phyloP scores from a whole-genome alignment of 2,113 vertebrate genomes.

The Axis porcinus region DNA sequence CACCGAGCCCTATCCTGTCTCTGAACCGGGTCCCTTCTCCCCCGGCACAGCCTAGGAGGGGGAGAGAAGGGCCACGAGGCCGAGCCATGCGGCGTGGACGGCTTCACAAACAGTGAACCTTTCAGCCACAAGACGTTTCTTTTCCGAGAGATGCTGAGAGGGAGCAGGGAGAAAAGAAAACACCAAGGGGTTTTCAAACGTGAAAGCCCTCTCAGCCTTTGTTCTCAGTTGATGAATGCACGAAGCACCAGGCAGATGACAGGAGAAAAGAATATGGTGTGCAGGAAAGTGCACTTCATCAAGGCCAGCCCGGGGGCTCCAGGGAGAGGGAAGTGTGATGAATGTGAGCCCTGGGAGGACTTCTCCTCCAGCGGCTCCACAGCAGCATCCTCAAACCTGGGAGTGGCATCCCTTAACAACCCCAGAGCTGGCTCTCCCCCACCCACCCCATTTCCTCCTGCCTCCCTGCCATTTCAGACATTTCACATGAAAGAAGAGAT shows the following conservation, averaged over 20 bases:
- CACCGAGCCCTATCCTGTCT: neutral
- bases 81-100: neutral
- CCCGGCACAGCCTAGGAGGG: neutral
- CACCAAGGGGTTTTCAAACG: neutral
- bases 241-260: neutral
- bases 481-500: neutral
- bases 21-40: neutral
- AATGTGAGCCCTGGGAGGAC: neutral
- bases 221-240: neutral
- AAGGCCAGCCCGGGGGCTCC: neutral
- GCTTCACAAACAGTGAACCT: neutral
- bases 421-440: neutral
- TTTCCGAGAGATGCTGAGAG: slow-evolving; percentile 4
- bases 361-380: neutral
- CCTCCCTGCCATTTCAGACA: neutral
- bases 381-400: neutral
- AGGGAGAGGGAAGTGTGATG: neutral
- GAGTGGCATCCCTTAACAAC: neutral
- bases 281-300: neutral
- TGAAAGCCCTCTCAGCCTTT: neutral
- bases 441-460: neutral
- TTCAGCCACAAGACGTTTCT: neutral
- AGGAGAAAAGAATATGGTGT: neutral
- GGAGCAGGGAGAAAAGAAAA: neutral
- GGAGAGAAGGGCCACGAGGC: neutral